Base-by-base conservation (phyloP, 2,888 invertebrate species). In the Eurois occulta region DNA sequence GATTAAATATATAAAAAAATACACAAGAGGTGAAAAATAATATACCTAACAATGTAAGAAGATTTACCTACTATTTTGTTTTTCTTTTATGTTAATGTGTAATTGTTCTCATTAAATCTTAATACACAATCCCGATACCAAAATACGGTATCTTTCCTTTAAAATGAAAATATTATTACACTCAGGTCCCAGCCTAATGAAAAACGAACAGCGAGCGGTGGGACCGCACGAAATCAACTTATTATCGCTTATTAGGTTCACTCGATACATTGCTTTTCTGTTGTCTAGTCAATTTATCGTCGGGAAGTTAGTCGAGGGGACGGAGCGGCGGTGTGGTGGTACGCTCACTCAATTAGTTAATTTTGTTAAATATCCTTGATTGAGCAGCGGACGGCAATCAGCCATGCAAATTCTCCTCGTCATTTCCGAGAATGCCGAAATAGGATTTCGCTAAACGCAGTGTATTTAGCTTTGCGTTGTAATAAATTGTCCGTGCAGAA, bases 341-440 rank as follows among this genome's bases (percentile, higher is more conserved):
- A 92, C 94, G 94, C 94, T 95, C 95, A 95, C 95, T 96, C 96
- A 96, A 96, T 96, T 96, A 96, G 95, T 95, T 96, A 96, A 96
- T 96, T 96, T 95, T 93, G 96, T 96, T 96, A 96, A 96, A 96
- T 95, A 96, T 94, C 96, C 96, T 95, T 96, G 96, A 96, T 96
- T 96, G 96, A 95, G 94, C 96, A 95, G 91, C 95, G 95, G 95
- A 92, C 96, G 94, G 96, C 96, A 96, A 96, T 96, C 96, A 96
- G 94, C 94, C 95, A 96, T 96, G 96, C 95, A 96, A 96, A 96
- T 96, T 94, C 92, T 89, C 90, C 85, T 89, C 92, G 90, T 93
- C 93, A 92, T 94, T 94, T 92, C 92, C 91, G 92, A 91, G 91
- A 90, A 91, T 91, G 87, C 87, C 91, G 87, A 91, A 92, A 92